phyloP scores from a whole-genome alignment of 2,797 vertebrate genomes.

The Catharus ustulatus region DNA sequence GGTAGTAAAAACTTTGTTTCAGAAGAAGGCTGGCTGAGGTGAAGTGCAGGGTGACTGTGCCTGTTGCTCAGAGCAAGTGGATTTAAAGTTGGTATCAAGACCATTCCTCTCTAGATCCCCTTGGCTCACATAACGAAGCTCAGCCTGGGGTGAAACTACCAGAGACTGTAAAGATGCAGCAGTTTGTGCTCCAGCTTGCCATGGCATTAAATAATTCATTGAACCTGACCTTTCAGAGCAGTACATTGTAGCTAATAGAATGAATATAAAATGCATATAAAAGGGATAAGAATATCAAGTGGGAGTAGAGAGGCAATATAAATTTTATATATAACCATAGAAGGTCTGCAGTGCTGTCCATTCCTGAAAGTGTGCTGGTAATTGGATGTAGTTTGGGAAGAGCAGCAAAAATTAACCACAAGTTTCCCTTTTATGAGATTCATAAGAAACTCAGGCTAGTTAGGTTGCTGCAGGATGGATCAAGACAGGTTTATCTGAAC shows the following conservation, averaged over 20 bases:
- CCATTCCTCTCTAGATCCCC: not conserved
- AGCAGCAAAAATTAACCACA: not conserved
- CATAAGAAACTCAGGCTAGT: not conserved
- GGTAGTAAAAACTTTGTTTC: not conserved
- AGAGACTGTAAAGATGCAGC: not conserved
- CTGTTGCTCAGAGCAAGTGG: not conserved
- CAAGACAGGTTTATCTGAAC: not conserved
- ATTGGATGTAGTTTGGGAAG: not conserved
- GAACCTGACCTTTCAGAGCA: slow-evolving; percentile 40
- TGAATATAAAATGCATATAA: slow-evolving; percentile 16
- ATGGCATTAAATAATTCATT: slow-evolving; percentile 41
- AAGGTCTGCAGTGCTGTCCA: not conserved
- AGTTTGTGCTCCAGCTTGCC: not conserved
- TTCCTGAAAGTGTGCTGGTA: not conserved
- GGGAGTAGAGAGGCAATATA: not conserved
- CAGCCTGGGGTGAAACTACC: not conserved
- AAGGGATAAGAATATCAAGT: slow-evolving; percentile 20
- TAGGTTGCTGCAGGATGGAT: not conserved
- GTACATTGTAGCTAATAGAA: not conserved
- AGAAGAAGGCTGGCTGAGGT: not conserved
- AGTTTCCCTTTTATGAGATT: not conserved
- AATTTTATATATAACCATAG: not conserved
- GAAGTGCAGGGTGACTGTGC: not conserved
- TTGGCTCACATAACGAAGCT: not conserved
- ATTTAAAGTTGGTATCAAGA: not conserved